Evolutionary conservation across 2,113 vertebrate genomes (phyloP).

Genomic region (Lycaon pictus): DNA sequence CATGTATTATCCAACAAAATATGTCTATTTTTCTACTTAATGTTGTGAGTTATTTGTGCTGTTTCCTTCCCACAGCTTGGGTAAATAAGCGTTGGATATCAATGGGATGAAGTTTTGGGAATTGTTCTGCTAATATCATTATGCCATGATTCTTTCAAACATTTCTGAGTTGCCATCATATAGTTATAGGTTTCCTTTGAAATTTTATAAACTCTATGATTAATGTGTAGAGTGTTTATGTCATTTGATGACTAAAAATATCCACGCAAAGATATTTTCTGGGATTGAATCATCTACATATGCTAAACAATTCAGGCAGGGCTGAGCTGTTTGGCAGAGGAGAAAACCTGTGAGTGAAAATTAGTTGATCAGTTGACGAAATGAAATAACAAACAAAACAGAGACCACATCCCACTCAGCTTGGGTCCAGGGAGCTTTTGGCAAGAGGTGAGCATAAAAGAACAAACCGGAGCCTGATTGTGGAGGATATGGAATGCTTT

Average conservation of each 20-base stretch:
- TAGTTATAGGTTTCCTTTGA: slow-evolving; percentile 50
- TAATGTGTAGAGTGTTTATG: slow-evolving; percentile 50
- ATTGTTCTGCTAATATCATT: slow-evolving; percentile 41
- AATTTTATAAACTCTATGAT: slow-evolving; percentile 65
- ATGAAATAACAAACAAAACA: slow-evolving; percentile 33
- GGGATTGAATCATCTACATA: slow-evolving; percentile 53
- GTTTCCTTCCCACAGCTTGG: background rate
- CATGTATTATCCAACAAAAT: background rate
- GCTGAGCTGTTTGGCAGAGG: slow-evolving; percentile 28
- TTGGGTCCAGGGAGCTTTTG: background rate
- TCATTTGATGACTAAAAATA: slow-evolving; percentile 70
- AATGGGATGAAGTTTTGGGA: slow-evolving; percentile 3
- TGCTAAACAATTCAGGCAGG: slow-evolving; percentile 55
- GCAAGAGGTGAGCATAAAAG: background rate
- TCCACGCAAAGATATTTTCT: slow-evolving; percentile 44
- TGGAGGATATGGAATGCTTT: background rate
- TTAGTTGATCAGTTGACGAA: slow-evolving; percentile 18
- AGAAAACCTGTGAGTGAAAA: background rate
- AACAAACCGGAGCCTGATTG: background rate
- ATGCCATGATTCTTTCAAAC: slow-evolving; percentile 52
- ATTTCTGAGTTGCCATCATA: slow-evolving; percentile 53
- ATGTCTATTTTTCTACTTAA: background rate
- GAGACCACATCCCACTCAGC: background rate
- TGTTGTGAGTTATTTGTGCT: background rate
- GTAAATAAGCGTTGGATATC: background rate